Percentiles rank a stretch among this genome's conserved stretches.
Conservation (phyloP, 2,797 vertebrate species). For the Halcyon smyrnensis region DNA sequence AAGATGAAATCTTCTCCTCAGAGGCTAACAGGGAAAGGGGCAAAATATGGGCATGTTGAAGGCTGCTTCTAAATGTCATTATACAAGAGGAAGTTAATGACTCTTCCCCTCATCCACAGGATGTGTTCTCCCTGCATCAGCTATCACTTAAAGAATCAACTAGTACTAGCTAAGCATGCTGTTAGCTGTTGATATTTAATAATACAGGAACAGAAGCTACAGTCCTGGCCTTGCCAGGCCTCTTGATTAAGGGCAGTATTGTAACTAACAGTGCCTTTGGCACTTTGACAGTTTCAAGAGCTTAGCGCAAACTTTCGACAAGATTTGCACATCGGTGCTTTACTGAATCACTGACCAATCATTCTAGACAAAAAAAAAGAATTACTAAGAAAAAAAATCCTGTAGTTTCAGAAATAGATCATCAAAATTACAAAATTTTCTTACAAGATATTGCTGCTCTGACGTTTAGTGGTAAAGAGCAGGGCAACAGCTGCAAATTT, state of each 20-base stretch:
- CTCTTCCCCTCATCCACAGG: background rate
- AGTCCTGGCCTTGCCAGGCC: slow-evolving; percentile 1
- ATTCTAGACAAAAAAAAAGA: background rate
- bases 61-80: slow-evolving; percentile 9
- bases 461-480: background rate
- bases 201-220: slow-evolving; percentile 38
- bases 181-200: slow-evolving; percentile 61
- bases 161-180: slow-evolving; percentile 7
- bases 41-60: background rate
- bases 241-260: slow-evolving; percentile 22
- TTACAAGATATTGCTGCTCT: background rate
- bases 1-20: background rate
- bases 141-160: slow-evolving; percentile 28
- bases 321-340: background rate
- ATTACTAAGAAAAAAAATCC: too few relatives aligned
- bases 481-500: background rate
- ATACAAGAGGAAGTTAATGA: slow-evolving; percentile 30
- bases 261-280: slow-evolving; percentile 15
- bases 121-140: background rate
- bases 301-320: background rate
- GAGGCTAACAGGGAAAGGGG: slow-evolving; percentile 13
- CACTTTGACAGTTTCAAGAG: slow-evolving; percentile 15
- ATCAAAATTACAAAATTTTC: background rate
- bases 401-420: background rate
- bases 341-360: background rate